Evolutionary conservation across 2,797 vertebrate species (phyloP).

Genomic region (Lithobates sylvaticus): DNA sequence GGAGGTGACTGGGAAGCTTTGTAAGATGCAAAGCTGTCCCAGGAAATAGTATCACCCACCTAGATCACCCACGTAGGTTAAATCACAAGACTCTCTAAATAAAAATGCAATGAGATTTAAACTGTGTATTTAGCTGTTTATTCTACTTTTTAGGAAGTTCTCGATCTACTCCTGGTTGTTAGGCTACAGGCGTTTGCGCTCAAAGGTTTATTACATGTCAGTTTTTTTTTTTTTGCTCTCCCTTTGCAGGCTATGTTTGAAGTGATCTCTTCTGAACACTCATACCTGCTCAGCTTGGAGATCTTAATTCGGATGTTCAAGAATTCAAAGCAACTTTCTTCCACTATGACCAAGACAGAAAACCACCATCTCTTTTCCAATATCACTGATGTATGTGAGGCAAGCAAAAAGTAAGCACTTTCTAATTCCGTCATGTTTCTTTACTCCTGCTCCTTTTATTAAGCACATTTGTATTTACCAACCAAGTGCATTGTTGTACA

Average conservation of each 20-base stretch:
- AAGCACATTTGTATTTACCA: background rate
- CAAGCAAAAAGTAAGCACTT: slow-evolving; percentile 90
- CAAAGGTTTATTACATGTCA: background rate
- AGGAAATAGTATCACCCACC: background rate
- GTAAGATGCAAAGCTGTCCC: no score
- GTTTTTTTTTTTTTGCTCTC: background rate
- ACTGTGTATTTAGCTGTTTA: background rate
- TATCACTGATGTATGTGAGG: slow-evolving; percentile 90
- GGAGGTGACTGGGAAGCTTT: background rate
- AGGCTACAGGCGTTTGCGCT: no score
- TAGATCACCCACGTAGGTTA: no score
- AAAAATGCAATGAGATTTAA: background rate
- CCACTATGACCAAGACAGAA: slow-evolving; percentile 95
- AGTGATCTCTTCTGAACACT: slow-evolving; percentile 97
- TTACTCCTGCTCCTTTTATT: background rate
- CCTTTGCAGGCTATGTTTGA: slow-evolving; percentile 91
- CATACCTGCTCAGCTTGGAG: slow-evolving; percentile 94
- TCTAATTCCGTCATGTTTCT: background rate
- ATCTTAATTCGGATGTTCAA: slow-evolving; percentile 96
- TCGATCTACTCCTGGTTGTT: background rate
- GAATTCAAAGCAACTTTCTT: slow-evolving; percentile 87
- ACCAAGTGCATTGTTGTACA: background rate
- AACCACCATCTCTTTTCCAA: slow-evolving; percentile 98
- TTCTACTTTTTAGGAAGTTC: no score
- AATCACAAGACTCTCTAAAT: no score